Evolutionary conservation across 2,888 invertebrate species (phyloP).

Genomic region (Dynastes hyllus): DNA sequence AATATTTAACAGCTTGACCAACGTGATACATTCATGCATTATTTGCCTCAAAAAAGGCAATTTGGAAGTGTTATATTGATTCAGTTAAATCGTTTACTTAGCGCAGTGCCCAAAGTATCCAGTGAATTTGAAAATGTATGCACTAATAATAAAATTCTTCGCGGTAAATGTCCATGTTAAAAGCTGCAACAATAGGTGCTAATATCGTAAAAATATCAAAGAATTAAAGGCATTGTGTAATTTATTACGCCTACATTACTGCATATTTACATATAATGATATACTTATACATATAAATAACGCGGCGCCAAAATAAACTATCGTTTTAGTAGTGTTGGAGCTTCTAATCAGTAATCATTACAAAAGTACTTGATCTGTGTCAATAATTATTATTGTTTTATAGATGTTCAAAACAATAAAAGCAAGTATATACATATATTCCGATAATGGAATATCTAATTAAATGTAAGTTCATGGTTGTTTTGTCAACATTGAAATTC

Average conservation of each 20-base stretch:
- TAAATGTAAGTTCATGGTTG: constrained; percentile 9
- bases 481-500: constrained; percentile 15
- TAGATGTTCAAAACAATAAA: no score
- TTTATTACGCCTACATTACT: constrained; percentile 3
- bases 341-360: no score
- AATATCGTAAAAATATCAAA: constrained; percentile 13
- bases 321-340: no score
- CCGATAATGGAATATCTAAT: constrained; percentile 7
- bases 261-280: constrained; percentile 2
- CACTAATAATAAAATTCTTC: constrained; percentile 1
- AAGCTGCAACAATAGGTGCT: constrained; percentile 29
- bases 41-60: constrained; percentile 17
- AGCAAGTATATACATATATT: no score
- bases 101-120: neutral
- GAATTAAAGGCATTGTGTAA: neutral
- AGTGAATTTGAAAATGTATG: constrained; percentile 7
- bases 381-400: no score
- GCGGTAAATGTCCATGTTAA: constrained; percentile 17
- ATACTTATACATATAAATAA: neutral
- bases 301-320: neutral
- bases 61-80: constrained; percentile 27
- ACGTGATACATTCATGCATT: neutral
- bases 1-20: neutral
- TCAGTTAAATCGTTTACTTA: constrained; percentile 10
- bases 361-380: no score